phyloP scores from a whole-genome alignment of 1,140 invertebrate species.

The Colletes latitarsis region DNA sequence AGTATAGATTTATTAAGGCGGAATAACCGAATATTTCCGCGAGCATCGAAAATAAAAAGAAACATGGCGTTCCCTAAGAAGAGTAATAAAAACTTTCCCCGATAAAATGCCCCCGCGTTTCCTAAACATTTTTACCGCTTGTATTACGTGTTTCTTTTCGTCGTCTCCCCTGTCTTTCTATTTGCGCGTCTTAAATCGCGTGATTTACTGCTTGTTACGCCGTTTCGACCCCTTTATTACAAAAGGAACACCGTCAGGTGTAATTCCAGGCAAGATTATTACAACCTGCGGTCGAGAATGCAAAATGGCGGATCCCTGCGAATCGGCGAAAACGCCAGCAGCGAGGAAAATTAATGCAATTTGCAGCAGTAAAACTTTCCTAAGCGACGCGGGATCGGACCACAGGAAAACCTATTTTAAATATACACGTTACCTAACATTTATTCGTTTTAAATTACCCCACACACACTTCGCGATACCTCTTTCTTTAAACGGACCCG shows the following conservation, averaged over 20 bases:
- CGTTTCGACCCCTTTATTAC: not conserved
- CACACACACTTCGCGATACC: too few relatives aligned
- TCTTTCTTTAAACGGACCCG: too few relatives aligned
- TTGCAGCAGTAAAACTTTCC: not conserved
- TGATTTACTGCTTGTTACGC: not conserved
- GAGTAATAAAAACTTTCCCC: not conserved
- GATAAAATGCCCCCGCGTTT: not conserved
- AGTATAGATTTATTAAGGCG: too few relatives aligned
- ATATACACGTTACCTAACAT: too few relatives aligned
- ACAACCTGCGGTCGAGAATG: not conserved
- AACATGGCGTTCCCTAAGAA: too few relatives aligned
- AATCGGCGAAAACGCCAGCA: not conserved
- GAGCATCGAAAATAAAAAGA: too few relatives aligned
- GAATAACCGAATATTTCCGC: too few relatives aligned
- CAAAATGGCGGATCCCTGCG: not conserved
- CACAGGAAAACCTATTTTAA: too few relatives aligned
- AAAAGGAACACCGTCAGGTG: constrained; percentile 11
- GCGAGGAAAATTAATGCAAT: not conserved
- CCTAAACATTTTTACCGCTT: not conserved
- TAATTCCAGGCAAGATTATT: not conserved
- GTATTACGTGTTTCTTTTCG: too few relatives aligned
- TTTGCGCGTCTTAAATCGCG: not conserved
- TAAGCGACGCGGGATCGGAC: too few relatives aligned
- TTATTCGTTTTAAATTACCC: too few relatives aligned
- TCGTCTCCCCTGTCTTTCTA: not conserved